A percentile compares a stretch with the other conserved stretches of the same genome.
phyloP scores from a whole-genome alignment of 23 tunicate species.

The Botrylloides violaceus region DNA sequence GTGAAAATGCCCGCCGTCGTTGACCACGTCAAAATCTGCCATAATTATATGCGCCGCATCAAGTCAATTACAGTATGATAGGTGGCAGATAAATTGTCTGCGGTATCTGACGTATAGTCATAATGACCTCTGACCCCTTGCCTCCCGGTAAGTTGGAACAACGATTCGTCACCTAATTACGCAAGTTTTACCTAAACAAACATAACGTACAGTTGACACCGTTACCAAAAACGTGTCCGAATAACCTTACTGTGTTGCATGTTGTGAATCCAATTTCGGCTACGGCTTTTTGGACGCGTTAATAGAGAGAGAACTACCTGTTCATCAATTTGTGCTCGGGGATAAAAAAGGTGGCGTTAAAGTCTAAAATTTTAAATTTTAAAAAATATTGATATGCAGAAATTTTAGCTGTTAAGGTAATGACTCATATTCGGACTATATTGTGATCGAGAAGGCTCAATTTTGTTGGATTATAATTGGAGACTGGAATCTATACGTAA shows the following conservation, averaged over 20 bases:
- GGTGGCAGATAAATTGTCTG: too few relatives aligned
- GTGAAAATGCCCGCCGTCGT: too few relatives aligned
- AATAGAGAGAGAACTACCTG: too few relatives aligned
- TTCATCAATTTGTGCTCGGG: too few relatives aligned
- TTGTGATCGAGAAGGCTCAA: neutral
- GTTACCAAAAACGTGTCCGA: neutral
- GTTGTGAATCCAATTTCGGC: neutral
- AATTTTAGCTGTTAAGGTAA: neutral
- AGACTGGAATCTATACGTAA: neutral
- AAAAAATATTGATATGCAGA: neutral
- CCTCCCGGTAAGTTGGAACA: neutral
- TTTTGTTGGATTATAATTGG: neutral
- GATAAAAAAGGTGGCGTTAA: too few relatives aligned
- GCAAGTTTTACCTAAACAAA: neutral
- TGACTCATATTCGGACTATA: neutral
- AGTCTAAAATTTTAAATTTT: too few relatives aligned
- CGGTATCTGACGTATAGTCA: too few relatives aligned
- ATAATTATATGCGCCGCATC: too few relatives aligned
- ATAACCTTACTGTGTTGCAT: neutral
- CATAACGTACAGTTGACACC: neutral
- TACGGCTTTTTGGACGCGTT: too few relatives aligned
- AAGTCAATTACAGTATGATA: too few relatives aligned
- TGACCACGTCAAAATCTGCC: too few relatives aligned
- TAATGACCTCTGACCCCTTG: neutral
- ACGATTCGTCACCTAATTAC: neutral